Conservation (phyloP, 1,140 invertebrate species). For the Thereuonema tuberculata region DNA sequence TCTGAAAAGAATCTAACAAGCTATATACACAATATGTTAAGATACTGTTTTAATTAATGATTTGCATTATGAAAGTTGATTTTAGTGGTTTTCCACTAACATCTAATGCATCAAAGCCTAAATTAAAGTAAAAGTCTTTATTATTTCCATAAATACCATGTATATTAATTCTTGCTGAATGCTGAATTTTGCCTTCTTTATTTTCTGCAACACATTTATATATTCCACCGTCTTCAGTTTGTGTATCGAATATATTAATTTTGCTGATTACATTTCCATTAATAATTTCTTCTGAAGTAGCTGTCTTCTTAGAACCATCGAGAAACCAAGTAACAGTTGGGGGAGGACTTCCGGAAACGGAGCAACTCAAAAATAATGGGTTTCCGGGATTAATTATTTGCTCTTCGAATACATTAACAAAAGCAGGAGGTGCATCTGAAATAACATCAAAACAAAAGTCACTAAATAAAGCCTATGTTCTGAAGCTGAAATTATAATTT, state of each 20-base stretch:
- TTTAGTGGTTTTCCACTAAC: too few species aligned
- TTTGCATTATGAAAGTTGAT: too few species aligned
- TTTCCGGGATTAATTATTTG: slow-evolving; percentile 78
- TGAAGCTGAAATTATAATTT: too few species aligned
- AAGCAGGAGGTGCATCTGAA: slow-evolving; percentile 28
- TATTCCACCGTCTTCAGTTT: slow-evolving; percentile 32
- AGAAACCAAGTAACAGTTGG: slow-evolving; percentile 39
- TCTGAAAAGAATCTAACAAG: too few species aligned
- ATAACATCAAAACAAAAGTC: too few species aligned
- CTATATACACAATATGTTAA: too few species aligned
- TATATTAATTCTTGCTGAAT: slow-evolving; percentile 3
- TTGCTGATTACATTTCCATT: slow-evolving; percentile 30
- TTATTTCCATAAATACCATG: neutral
- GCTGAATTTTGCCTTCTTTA: neutral
- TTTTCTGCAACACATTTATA: neutral
- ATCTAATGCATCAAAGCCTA: too few species aligned
- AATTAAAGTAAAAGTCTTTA: neutral
- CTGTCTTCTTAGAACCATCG: too few species aligned
- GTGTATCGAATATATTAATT: slow-evolving; percentile 35
- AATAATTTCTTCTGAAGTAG: slow-evolving; percentile 19
- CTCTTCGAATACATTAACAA: slow-evolving; percentile 52
- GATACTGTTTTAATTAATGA: too few species aligned
- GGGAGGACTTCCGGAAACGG: slow-evolving; percentile 76
- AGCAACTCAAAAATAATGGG: slow-evolving; percentile 74
- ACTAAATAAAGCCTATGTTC: too few species aligned